These are phyloP conservation scores for Agrypnia vestita DNA, from an alignment of 1,140 invertebrate species.

Conservation along the genomic window DNA sequence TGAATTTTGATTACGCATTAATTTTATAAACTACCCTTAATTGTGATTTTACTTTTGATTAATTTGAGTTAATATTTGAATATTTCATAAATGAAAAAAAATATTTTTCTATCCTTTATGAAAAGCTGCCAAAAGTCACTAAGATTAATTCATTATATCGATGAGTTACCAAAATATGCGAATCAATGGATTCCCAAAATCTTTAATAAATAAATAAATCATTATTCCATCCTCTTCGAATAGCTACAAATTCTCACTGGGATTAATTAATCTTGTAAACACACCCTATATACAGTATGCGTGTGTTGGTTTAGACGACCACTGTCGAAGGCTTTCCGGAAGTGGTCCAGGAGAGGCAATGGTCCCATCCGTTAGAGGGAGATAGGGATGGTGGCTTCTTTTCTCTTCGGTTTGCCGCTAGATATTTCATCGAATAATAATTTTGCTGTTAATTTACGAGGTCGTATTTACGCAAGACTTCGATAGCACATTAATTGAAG, in stretches of 20 bases:
- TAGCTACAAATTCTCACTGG: not conserved
- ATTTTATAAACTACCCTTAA: too few relatives aligned
- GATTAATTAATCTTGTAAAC: not conserved
- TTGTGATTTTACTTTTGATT: too few relatives aligned
- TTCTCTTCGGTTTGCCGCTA: not conserved
- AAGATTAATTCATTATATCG: too few relatives aligned
- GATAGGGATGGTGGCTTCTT: not conserved
- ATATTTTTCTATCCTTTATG: too few relatives aligned
- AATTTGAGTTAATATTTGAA: too few relatives aligned
- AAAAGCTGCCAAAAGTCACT: too few relatives aligned
- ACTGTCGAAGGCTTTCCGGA: slow-evolving; percentile 1
- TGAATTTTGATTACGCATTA: too few relatives aligned
- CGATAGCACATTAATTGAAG: not conserved
- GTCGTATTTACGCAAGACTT: not conserved
- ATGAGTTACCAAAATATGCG: too few relatives aligned
- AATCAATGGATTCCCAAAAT: too few relatives aligned
- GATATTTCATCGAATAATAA: not conserved
- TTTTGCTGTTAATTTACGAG: not conserved
- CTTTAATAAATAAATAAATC: too few relatives aligned
- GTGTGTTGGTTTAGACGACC: not conserved
- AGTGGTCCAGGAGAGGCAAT: not conserved
- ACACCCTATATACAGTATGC: not conserved
- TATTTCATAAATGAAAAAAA: too few relatives aligned
- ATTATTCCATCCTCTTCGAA: too few relatives aligned
- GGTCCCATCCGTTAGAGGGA: not conserved